These are phyloP conservation scores for Grallaria varia DNA, from an alignment of 2,113 vertebrate genomes.

Conservation along the genomic window DNA sequence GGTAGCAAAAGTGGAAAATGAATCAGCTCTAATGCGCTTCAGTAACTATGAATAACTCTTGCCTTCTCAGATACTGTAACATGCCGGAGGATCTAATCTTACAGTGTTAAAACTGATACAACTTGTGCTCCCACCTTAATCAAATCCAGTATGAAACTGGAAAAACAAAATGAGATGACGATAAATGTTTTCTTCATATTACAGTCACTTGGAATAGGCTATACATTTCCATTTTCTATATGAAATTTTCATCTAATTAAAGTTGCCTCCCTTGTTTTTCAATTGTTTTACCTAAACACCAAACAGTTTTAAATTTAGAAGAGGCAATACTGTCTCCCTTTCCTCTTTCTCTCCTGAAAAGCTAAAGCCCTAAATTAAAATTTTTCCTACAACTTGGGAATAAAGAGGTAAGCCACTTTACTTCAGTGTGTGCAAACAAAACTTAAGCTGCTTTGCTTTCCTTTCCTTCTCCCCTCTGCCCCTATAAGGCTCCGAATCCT, in stretches of 20 bases:
- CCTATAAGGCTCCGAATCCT: background rate
- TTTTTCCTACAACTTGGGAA: background rate
- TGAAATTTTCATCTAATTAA: background rate
- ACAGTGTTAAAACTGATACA: background rate
- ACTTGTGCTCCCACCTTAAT: background rate
- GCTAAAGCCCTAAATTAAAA: background rate
- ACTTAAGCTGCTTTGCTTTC: background rate
- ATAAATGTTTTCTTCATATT: background rate
- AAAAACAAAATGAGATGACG: background rate
- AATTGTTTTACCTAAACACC: background rate
- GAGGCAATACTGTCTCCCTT: background rate
- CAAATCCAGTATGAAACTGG: constrained; percentile 1
- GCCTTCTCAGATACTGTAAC: background rate
- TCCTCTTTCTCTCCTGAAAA: background rate
- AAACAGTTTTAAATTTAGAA: background rate
- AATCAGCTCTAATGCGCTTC: background rate
- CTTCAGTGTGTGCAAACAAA: background rate
- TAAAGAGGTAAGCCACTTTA: background rate
- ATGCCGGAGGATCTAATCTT: background rate
- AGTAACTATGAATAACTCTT: background rate
- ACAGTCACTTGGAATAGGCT: background rate
- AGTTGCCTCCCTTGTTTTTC: background rate
- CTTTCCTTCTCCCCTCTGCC: background rate
- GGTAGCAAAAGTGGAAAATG: background rate
- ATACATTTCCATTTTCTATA: background rate